phyloP scores from a whole-genome alignment of 2,797 vertebrate species.

The Malacoctenus gilli region DNA sequence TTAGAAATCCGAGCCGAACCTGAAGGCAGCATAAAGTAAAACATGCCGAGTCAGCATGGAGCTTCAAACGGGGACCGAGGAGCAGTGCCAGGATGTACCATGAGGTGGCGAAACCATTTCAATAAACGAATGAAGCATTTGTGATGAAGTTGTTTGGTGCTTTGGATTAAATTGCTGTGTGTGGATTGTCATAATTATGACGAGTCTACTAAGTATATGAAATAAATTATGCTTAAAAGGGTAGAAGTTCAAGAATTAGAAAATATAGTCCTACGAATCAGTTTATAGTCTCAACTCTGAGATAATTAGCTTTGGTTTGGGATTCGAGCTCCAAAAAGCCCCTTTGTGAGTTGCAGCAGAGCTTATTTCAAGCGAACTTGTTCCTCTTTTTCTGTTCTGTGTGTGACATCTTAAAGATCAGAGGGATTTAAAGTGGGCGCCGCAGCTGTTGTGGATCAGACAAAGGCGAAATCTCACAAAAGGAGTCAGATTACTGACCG shows the following conservation, averaged over 20 bases:
- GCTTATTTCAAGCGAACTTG: no score
- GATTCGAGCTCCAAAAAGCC: no score
- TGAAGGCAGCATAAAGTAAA: conserved; percentile 54
- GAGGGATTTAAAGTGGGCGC: conserved; percentile 7
- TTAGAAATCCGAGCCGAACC: neutral
- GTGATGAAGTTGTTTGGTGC: conserved; percentile 1
- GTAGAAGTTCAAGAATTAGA: no score
- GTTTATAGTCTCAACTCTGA: no score
- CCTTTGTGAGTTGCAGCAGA: no score
- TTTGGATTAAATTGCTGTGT: neutral
- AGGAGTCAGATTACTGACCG: conserved; percentile 48
- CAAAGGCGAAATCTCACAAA: conserved; percentile 50
- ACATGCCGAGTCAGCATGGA: conserved; percentile 72
- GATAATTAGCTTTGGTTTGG: no score
- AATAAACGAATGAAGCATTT: neutral
- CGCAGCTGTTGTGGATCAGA: conserved; percentile 61
- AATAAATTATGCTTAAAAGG: no score
- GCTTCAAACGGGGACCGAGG: neutral
- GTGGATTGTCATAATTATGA: no score
- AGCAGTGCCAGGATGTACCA: conserved; percentile 15
- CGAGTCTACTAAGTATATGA: no score
- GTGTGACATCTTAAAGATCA: no score
- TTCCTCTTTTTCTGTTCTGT: no score
- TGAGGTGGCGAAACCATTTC: conserved; percentile 36
- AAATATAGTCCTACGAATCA: no score